These are phyloP conservation scores for Craniophora ligustri DNA, from an alignment of 2,888 invertebrate species.

Conservation along the genomic window DNA sequence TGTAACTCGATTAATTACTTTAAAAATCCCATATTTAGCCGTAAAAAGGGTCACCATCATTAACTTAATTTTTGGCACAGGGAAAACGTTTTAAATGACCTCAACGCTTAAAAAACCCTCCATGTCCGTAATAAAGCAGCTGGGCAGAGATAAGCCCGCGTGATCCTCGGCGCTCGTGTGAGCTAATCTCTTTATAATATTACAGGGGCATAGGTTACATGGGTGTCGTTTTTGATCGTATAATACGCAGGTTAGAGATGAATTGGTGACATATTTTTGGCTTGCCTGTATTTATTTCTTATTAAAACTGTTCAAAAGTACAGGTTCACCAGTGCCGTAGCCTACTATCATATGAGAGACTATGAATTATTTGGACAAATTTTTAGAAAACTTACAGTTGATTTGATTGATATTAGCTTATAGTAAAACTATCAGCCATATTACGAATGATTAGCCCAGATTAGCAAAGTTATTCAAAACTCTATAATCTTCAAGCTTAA, in stretches of 20 bases:
- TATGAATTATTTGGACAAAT: no score
- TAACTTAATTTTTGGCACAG: slow-evolving; percentile 14
- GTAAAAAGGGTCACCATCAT: slow-evolving; percentile 26
- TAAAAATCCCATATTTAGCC: slow-evolving; percentile 17
- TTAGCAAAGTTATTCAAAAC: no score
- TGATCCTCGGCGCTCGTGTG: slow-evolving; percentile 52
- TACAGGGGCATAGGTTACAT: background rate
- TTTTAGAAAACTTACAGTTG: no score
- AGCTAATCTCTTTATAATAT: slow-evolving; percentile 1
- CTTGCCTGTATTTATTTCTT: background rate
- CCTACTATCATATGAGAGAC: no score
- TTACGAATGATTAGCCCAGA: no score
- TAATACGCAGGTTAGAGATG: background rate
- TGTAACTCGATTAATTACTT: background rate
- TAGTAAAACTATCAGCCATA: no score
- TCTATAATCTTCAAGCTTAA: no score
- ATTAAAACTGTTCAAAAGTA: no score
- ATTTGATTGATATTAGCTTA: no score
- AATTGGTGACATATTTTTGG: no score
- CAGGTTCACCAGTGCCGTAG: no score
- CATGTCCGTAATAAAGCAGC: slow-evolving; percentile 56
- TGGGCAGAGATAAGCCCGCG: slow-evolving; percentile 57
- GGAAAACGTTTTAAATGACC: slow-evolving; percentile 21
- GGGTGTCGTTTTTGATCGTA: background rate
- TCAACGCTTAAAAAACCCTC: slow-evolving; percentile 30